Percentiles rank a stretch among this genome's conserved stretches.
Evolutionary conservation across 1,140 invertebrate genomes (phyloP).

Genomic region (Lepidurus packardi): DNA sequence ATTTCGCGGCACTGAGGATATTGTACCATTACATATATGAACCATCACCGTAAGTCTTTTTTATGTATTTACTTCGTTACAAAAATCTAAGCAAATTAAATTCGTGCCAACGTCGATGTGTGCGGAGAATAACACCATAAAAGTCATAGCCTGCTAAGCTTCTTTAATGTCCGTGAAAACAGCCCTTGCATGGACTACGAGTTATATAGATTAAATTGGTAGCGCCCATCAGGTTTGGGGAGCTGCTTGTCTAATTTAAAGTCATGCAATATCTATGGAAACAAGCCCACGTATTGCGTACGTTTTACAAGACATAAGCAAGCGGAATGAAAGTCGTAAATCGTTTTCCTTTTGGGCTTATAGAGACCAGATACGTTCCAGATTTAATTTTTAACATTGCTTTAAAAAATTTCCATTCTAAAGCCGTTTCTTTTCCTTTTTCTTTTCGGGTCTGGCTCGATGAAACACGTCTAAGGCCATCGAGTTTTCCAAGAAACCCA

Average conservation of each 20-base stretch:
- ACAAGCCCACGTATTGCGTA: neutral
- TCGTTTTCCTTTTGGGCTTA: too few relatives aligned
- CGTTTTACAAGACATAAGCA: too few relatives aligned
- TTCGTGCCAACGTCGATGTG: neutral
- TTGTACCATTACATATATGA: neutral
- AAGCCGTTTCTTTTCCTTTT: too few relatives aligned
- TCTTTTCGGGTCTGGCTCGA: too few relatives aligned
- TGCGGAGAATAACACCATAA: neutral
- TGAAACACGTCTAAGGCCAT: too few relatives aligned
- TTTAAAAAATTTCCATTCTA: too few relatives aligned
- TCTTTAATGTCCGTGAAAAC: neutral
- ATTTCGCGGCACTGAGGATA: too few relatives aligned
- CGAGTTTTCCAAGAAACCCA: too few relatives aligned
- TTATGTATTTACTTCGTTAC: neutral
- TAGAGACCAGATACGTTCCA: too few relatives aligned
- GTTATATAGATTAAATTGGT: slow-evolving; percentile 22
- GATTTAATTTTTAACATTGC: too few relatives aligned
- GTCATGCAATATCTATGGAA: slow-evolving; percentile 18
- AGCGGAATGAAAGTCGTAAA: too few relatives aligned
- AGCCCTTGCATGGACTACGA: neutral
- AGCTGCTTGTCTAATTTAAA: slow-evolving; percentile 10
- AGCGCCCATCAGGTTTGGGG: neutral
- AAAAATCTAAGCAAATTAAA: neutral
- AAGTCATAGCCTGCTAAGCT: neutral
- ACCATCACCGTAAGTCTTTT: neutral